Evolutionary conservation across 2,797 vertebrate species (phyloP).

Genomic region (Chelon labrosus): DNA sequence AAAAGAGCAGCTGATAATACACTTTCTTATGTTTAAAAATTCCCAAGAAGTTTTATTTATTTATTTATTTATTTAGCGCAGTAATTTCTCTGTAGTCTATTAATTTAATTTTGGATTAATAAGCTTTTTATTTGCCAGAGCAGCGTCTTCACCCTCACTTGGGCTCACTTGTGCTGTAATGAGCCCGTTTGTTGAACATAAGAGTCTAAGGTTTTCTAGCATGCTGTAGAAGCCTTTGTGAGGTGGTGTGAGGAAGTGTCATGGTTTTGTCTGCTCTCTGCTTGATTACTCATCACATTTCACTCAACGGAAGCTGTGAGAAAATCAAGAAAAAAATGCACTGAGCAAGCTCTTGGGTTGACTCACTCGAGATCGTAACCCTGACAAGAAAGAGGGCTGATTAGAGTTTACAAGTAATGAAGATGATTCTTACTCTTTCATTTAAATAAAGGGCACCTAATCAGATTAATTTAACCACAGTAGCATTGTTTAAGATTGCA

Average conservation of each 20-base stretch:
- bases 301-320: conserved; percentile 65
- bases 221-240: conserved; percentile 1
- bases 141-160: not conserved
- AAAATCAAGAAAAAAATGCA: conserved; percentile 39
- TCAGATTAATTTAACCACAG: not conserved
- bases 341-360: conserved; percentile 55
- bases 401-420: conserved; percentile 52
- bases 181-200: no score
- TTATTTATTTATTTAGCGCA: not conserved
- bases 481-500: not conserved
- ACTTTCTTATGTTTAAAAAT: not conserved
- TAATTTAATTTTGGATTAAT: not conserved
- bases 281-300: conserved; percentile 83
- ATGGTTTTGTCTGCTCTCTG: conserved; percentile 47
- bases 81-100: not conserved
- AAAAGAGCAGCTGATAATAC: not conserved
- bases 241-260: conserved; percentile 56
- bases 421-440: not conserved
- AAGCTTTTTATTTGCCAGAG: not conserved
- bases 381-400: conserved; percentile 57
- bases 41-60: not conserved
- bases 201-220: conserved; percentile 25
- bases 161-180: conserved; percentile 7
- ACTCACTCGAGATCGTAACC: conserved; percentile 53
- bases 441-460: conserved; percentile 12